Base-by-base conservation (phyloP, 1,140 invertebrate species). In the Brachionus rotundiformis region DNA sequence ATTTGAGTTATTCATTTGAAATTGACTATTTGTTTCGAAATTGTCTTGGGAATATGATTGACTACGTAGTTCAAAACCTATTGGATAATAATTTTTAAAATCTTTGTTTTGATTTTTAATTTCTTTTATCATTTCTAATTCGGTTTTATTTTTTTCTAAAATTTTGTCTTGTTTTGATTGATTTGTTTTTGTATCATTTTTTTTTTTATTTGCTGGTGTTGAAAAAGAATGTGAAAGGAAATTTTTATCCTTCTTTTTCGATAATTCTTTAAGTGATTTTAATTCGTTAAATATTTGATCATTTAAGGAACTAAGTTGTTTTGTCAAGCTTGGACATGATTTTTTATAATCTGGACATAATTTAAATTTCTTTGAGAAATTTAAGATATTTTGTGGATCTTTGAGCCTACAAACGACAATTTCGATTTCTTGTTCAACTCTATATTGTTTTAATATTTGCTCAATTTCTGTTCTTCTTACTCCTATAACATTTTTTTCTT, bases 401-500 rank as follows among this genome's bases (percentile, higher is more conserved):
- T 79, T 79, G 1, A 79, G 27, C 36, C 76, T 25, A 27, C 76
- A 79, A 79, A 79, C 47, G 0, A 79, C 76, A 6, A 79, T 79
- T 63, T 79, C 76, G n/a, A 79, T 79, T 63, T 79, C 76, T 54
- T 79, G 44, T 23, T 79, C 76, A 59, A 79, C 76, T 79, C 29
- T 79, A 29, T 79, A 79, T 39, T 79, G 44, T 29, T 79, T 59
- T 39, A 79, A 27, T 39, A 79, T n/a, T 54, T 29, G 19, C 23
- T 79, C 76, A 39, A 79, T 79, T 39, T 47, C 76, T 31, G 3
- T 39, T 16, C 76, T 47, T n/a, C 29, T 79, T 33, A 59, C 27
- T 41, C 76, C 76, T 39, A 79, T 79, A 25, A 79, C 76, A 79
- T 59, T 79, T 79, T 79, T 79, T 3, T 27, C 19, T 13, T 79